phyloP scores from a whole-genome alignment of 2,113 vertebrate genomes.

The Oncorhynchus keta region DNA sequence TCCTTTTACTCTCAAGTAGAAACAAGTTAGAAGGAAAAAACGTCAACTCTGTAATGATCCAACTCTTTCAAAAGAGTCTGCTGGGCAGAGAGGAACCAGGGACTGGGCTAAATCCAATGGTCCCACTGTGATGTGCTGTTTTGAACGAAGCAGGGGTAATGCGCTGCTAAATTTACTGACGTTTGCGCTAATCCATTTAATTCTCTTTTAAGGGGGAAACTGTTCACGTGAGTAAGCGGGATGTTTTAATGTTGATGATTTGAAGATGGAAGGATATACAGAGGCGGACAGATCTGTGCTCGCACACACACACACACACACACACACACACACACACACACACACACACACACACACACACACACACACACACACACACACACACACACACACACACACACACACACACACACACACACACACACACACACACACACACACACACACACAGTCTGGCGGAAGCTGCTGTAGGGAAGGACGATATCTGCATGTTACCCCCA shows the following conservation, averaged over 20 bases:
- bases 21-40: too few species aligned
- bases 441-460: neutral
- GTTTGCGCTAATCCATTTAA: conserved; percentile 76
- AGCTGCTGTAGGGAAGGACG: neutral
- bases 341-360: too few species aligned
- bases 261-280: conserved; percentile 60
- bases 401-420: too few species aligned
- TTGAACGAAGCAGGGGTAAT: conserved; percentile 63
- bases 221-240: conserved; percentile 66
- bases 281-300: conserved; percentile 46
- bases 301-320: too few species aligned
- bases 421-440: too few species aligned
- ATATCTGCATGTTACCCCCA: conserved; percentile 18
- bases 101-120: conserved; percentile 53
- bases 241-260: conserved; percentile 67
- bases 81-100: conserved; percentile 17
- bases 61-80: conserved; percentile 42
- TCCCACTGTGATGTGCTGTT: conserved; percentile 58
- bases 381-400: too few species aligned
- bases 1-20: neutral
- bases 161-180: conserved; percentile 69
- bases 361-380: too few species aligned
- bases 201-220: conserved; percentile 71
- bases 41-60: neutral
- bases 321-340: too few species aligned